A percentile compares a stretch with the other conserved stretches of the same genome.
Conservation (phyloP, 2,113 vertebrate species). For the Dipodomys stephensi region DNA sequence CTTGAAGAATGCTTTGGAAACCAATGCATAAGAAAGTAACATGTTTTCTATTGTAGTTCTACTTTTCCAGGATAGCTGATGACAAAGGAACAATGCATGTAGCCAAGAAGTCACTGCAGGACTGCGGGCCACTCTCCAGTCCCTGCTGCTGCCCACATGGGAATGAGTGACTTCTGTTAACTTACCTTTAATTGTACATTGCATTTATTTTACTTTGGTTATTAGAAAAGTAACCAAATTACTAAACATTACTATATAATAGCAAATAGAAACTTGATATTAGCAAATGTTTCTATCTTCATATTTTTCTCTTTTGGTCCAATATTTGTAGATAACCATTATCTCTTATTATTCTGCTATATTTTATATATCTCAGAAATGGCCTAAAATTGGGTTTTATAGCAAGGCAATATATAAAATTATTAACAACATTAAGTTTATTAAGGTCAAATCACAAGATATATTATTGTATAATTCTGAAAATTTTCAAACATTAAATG, state of each 20-base stretch:
- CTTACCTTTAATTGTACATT: neutral
- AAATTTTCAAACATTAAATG: constrained; percentile 33
- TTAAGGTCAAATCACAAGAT: neutral
- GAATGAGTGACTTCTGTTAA: neutral
- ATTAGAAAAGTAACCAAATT: neutral
- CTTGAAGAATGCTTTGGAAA: neutral
- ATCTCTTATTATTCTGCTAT: neutral
- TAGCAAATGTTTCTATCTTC: neutral
- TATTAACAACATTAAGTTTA: neutral
- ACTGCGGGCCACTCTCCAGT: neutral
- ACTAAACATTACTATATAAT: neutral
- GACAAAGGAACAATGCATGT: neutral
- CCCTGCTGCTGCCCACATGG: neutral
- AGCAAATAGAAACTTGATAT: neutral
- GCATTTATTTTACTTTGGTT: constrained; percentile 16
- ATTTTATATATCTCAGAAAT: neutral
- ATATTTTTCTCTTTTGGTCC: neutral
- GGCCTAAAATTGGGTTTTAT: neutral
- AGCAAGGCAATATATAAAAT: constrained; percentile 3
- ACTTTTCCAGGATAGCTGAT: neutral
- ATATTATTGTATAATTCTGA: neutral
- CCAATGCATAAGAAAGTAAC: neutral
- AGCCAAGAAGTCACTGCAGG: neutral
- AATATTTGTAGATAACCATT: neutral
- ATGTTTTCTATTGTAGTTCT: constrained; percentile 22